These are phyloP conservation scores for Gallinago undulata DNA, from an alignment of 2,113 vertebrate genomes.

Conservation along the genomic window DNA sequence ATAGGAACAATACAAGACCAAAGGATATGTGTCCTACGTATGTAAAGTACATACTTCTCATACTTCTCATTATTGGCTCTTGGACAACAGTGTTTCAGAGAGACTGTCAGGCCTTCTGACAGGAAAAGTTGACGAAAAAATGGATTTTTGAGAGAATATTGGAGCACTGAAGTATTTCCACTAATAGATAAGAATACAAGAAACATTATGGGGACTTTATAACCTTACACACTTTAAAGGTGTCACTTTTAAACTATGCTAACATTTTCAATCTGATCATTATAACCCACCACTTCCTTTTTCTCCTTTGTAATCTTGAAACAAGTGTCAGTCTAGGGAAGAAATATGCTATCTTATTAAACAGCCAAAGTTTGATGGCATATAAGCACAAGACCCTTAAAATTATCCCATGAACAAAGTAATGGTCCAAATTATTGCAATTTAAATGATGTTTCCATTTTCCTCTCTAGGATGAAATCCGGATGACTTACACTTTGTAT, in stretches of 20 bases:
- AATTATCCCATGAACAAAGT: background rate
- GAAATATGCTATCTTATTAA: background rate
- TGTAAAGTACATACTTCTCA: background rate
- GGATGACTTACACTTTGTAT: background rate
- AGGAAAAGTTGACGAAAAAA: background rate
- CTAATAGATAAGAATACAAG: background rate
- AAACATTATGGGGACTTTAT: background rate
- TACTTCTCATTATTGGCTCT: background rate
- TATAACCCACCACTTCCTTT: background rate
- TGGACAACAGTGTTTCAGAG: background rate
- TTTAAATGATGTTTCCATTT: background rate
- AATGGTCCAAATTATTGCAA: background rate
- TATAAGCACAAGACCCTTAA: background rate
- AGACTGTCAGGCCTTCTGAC: background rate
- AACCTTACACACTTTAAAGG: background rate
- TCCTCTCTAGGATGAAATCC: background rate
- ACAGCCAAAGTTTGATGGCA: background rate
- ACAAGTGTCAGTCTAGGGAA: background rate
- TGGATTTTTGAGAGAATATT: background rate
- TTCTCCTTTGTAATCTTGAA: background rate
- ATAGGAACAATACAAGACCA: background rate
- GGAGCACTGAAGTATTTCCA: background rate
- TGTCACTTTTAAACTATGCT: background rate
- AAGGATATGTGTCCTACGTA: fast-evolving
- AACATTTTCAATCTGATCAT: background rate